Conservation (phyloP, 2,113 vertebrate genomes). For the Toxostoma redivivum region DNA sequence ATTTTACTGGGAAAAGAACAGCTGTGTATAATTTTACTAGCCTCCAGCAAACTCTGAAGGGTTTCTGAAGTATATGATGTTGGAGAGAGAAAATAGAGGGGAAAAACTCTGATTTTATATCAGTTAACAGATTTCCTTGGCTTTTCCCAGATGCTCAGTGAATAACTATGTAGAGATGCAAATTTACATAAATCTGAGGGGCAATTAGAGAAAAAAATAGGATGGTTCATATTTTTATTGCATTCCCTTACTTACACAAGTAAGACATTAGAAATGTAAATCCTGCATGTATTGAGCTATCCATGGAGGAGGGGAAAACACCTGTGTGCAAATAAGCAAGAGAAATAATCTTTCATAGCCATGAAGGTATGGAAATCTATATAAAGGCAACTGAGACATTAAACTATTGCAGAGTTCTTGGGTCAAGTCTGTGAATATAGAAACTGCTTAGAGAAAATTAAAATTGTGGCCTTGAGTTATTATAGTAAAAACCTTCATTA, state of each 20-base stretch:
- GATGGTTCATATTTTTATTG: not conserved
- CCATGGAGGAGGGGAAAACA: not conserved
- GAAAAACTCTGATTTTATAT: constrained; percentile 10
- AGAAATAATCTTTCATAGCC: not conserved
- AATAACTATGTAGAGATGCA: not conserved
- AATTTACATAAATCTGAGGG: constrained; percentile 19
- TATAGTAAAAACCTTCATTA: not conserved
- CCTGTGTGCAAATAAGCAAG: not conserved
- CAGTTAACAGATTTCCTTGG: constrained; percentile 5
- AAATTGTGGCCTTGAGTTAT: not conserved
- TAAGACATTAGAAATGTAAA: constrained; percentile 32
- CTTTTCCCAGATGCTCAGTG: constrained; percentile 10
- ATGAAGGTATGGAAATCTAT: not conserved
- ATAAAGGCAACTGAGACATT: not conserved
- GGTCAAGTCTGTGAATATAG: not conserved
- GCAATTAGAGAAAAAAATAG: not conserved
- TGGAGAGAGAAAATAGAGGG: not conserved
- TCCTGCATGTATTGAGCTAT: not conserved
- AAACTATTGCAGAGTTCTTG: not conserved
- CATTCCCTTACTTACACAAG: not conserved
- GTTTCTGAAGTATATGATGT: not conserved
- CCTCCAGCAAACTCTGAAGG: constrained; percentile 1
- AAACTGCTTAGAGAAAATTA: not conserved
- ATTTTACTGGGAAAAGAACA: not conserved
- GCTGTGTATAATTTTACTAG: not conserved